Evolutionary conservation across 2,797 vertebrate genomes (phyloP).

Genomic region (Buphagus erythrorhynchus): DNA sequence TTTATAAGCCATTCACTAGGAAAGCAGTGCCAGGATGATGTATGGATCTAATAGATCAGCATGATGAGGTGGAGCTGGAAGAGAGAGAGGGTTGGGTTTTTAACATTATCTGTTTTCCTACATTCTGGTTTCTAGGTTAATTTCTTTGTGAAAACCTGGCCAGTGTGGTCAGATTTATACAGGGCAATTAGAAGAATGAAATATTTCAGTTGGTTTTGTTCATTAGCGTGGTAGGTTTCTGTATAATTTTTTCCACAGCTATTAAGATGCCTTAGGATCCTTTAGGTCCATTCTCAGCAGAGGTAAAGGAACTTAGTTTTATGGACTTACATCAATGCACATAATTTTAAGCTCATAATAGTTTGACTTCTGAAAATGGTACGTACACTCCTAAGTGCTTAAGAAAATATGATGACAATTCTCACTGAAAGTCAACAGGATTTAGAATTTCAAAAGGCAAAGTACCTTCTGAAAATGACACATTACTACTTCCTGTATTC

Average conservation of each 20-base stretch:
- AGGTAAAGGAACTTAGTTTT: background rate
- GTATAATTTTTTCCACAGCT: background rate
- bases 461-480: background rate
- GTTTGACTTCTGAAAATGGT: background rate
- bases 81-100: background rate
- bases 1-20: background rate
- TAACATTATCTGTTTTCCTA: background rate
- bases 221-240: background rate
- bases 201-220: background rate
- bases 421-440: background rate
- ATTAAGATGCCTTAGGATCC: background rate
- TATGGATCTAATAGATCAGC: background rate
- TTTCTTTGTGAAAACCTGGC: background rate
- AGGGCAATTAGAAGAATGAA: background rate
- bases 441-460: conserved; percentile 2
- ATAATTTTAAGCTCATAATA: background rate
- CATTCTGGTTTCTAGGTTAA: background rate
- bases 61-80: background rate
- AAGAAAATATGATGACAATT: background rate
- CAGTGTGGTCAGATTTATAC: background rate
- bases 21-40: background rate
- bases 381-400: background rate
- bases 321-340: background rate
- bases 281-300: background rate
- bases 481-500: background rate